Base-by-base conservation (phyloP, 1,140 invertebrate genomes). In the Rhopalosiphum maidis region DNA sequence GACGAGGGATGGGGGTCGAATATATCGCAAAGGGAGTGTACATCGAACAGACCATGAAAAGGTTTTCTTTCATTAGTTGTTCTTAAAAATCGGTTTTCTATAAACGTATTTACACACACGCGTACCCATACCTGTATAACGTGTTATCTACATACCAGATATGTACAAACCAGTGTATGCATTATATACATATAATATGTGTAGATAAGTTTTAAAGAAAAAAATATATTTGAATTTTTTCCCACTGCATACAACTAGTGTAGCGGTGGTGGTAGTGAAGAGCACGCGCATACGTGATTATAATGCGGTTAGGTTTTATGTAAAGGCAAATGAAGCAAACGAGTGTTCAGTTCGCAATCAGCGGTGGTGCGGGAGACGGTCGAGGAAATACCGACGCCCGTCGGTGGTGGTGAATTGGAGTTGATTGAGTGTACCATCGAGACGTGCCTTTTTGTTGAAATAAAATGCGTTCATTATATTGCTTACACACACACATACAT, bases 381-480 rank as follows among this genome's bases (percentile, higher is more conserved):
- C 68, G 68, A 83, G 90, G 43, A 92, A 92, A 83, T 22, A 37
- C 60, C 77, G 68, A 77, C 91, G 68, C 68, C 48, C 91, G 77
- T 54, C 91, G 77, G 77, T 93, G 91, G 82, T 86, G 91, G 91
- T 93, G 91, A 93, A 93, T 93, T 54, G 91, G 82, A 93, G 91
- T 93, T 93, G 91, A 93, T 93, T 93, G 91, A 93, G 91, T 93
- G 91, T 93, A 93, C 91, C 91, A 93, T 93, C 91, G 91, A 93
- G 91, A 93, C 91, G 91, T 93, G 91, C 91, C 82, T 93, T 93
- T 93, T 93, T 93, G 91, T 93, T 93, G 91, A 86, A 93, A 93
- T 93, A 93, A 93, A 93, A 93, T 93, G 91, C 91, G 91, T 93
- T 93, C 91, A 93, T 93, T 93, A 93, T 93, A 93, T 90, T 93